Base-by-base conservation (phyloP, 64 coral and sea anemone species). In the Actinia tenebrosa region DNA sequence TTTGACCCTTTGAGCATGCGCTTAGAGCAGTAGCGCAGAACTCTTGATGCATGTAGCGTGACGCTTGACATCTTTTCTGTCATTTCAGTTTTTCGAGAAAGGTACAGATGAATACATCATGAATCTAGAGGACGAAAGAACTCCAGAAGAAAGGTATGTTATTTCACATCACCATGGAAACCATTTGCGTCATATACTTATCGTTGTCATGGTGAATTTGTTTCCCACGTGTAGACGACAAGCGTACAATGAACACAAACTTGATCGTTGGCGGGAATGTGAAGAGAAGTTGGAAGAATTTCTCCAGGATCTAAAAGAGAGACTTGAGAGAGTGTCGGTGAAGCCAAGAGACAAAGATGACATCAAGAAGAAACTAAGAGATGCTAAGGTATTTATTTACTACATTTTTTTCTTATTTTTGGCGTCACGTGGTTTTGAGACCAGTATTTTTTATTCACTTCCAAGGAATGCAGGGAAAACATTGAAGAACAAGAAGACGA, bases 51-150 rank as follows among this genome's bases (percentile, higher is more conserved):
- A 37, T 37, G 1, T n/a, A 37, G 30, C 8, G 56, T 58, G 10
- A 58, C 15, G 56, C 5, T 58, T 5, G 56, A 7, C 5, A 58
- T 2, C 23, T 42, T 42, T 75, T 3, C n/a, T 75, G 3, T 26
- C 10, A 75, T 22, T 50, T 50, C 18, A 81, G 79, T 81, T 81
- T 81, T 81, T 81, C 79, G 45, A 81, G 42, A 81, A 81, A 81
- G 79, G 79, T 50, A 45, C 11, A 18, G 50, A 81, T 18, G 4
- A 81, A 81, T 81, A 81, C 18, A n/a, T 53, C 44, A 81, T 81
- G 79, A 50, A 20, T 14, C 17, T 81, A 18, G 79, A 81, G 53
- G 79, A 81, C 79, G 50, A 81, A 47, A 50, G 18, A 25, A 18
- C 79, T n/a, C 44, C 43, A 15, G 50, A 81, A 20, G 79, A 81